Evolutionary conservation across 2,888 invertebrate genomes (phyloP), one percentile per base, ranked within the genome.

Genomic region (Macrostomum cliftonense): DNA sequence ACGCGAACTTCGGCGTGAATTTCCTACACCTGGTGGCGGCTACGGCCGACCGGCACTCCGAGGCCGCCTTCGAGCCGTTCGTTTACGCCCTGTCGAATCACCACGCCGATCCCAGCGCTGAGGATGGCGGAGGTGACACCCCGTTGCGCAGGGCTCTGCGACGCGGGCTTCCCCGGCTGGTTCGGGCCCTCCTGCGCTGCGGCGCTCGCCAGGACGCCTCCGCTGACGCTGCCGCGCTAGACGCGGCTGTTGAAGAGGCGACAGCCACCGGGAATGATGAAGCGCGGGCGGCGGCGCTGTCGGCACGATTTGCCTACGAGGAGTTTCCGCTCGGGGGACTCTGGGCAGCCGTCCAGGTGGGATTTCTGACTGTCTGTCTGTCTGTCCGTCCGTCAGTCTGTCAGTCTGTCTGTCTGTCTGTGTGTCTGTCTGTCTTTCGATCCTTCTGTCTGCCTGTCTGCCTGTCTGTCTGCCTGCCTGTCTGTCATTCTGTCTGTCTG

Each of bases 81-180:
- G 51, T 65, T n/a, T 64, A 66, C 52, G 58, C 58, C 44, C 51
- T 67, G 13, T 63, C 64, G 20, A 64, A 63, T 46, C 61, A 61
- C 2, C 60, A 61, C 12, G 50, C 59, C 17, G 55, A 61, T 43
- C 49, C 64, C 7, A 58, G 65, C 46, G 50, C 50, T 9, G 13
- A 37, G 7, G 63, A 66, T 50, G 54, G 52, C 37, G 52, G 52
- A 4, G 60, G 61, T 9, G 43, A 53, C 21, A 59, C 59, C 5
- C 58, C 65, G 0, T 53, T 64, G 14, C 56, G 60, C n/a, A 52
- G 64, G 20, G 57, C 64, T n/a, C 59, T 65, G 12, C 54, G 52
- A 40, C 50, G 55, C 42, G 52, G 57, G 36, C 56, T 64, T 16
- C 49, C 57, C n/a, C 58, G 60, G 51, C 51, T 63, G 1, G 59